Evolutionary conservation across 2,797 vertebrate genomes (phyloP).

Genomic region (Capromys pilorides): DNA sequence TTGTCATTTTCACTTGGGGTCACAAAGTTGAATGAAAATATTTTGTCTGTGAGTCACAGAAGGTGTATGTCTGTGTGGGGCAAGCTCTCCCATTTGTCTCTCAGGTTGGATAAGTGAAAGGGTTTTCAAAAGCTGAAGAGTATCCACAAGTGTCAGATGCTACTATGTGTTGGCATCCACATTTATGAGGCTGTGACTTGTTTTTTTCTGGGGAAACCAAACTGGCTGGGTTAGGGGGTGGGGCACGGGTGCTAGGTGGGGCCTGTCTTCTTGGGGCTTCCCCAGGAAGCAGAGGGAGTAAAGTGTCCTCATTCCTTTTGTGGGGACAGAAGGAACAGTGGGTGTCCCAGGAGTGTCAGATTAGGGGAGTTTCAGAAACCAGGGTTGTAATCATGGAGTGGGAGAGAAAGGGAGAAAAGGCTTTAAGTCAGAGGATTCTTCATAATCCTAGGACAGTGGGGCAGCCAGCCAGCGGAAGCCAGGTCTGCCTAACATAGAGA

Average conservation of each 20-base stretch:
- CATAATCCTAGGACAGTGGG: background rate
- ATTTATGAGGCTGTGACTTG: background rate
- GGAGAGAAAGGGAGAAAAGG: background rate
- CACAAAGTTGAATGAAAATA: background rate
- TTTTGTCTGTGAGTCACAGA: constrained; percentile 51
- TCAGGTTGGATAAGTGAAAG: background rate
- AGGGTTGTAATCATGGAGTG: background rate
- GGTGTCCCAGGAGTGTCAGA: background rate
- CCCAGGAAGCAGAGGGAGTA: background rate
- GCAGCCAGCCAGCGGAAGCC: background rate
- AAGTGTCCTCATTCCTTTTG: background rate
- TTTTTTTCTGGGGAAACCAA: background rate
- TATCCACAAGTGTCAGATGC: background rate
- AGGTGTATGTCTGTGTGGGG: background rate
- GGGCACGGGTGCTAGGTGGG: background rate
- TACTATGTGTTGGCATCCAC: background rate
- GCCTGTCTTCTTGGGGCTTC: background rate
- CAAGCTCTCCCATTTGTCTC: background rate
- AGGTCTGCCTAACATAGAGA: background rate
- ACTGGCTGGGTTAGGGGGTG: background rate
- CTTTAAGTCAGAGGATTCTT: background rate
- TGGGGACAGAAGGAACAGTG: background rate
- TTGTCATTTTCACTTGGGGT: constrained; percentile 16
- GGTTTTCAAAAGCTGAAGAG: background rate
- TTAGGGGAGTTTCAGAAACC: background rate